A percentile compares a stretch with the other conserved stretches of the same genome.
These are phyloP conservation scores for Neopelma chrysocephalum DNA, from an alignment of 2,797 vertebrate genomes.

Conservation along the genomic window DNA sequence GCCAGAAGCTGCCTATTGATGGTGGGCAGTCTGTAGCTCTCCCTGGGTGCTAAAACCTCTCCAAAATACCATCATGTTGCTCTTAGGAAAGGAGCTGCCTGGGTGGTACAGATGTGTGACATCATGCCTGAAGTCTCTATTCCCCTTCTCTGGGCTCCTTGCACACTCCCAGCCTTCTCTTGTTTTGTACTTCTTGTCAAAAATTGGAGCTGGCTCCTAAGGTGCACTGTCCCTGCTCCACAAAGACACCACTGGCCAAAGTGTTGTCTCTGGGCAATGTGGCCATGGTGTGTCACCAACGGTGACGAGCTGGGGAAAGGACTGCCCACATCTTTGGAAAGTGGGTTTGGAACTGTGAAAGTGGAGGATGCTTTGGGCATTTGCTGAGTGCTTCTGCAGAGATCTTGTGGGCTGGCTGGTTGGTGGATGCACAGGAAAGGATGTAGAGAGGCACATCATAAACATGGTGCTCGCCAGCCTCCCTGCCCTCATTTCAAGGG, in stretches of 20 bases:
- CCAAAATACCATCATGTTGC: neutral
- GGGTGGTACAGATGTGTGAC: neutral
- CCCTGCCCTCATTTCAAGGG: neutral
- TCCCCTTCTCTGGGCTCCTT: neutral
- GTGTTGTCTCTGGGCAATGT: neutral
- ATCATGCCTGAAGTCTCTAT: neutral
- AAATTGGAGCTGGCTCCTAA: neutral
- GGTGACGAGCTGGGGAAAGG: neutral
- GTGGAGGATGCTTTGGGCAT: neutral
- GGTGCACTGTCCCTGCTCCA: neutral
- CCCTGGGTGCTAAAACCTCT: neutral
- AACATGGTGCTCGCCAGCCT: neutral
- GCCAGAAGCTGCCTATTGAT: neutral
- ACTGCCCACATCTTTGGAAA: neutral
- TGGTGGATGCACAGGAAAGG: rapidly evolving
- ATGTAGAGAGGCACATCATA: neutral
- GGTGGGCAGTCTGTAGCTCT: neutral
- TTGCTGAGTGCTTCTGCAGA: neutral
- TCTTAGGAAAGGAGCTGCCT: neutral
- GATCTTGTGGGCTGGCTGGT: neutral
- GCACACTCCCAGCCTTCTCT: neutral
- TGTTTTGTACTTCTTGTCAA: neutral
- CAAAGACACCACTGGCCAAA: neutral
- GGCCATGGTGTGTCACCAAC: neutral
- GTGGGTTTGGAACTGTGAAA: neutral